phyloP scores from a whole-genome alignment of 2,113 vertebrate genomes.

The Pithys albifrons region DNA sequence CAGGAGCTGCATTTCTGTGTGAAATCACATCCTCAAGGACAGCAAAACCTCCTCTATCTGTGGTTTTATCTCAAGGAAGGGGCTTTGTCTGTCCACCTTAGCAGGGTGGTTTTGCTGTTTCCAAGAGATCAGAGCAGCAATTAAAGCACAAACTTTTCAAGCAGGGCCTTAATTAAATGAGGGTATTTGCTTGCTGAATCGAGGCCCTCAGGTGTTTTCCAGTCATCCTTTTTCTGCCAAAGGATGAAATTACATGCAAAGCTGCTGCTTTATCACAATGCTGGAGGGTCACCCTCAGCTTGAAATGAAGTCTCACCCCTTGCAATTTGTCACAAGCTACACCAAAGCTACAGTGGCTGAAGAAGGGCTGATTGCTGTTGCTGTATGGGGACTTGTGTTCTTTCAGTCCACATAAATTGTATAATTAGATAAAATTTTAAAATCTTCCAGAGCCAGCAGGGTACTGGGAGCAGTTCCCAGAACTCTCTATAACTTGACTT shows the following conservation, averaged over 20 bases:
- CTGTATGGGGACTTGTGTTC: not conserved
- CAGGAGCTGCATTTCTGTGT: not conserved
- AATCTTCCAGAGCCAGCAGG: not conserved
- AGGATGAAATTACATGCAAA: constrained; percentile 16
- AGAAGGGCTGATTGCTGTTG: not conserved
- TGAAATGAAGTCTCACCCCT: not conserved
- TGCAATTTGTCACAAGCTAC: not conserved
- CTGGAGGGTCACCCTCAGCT: constrained; percentile 37
- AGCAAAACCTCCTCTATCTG: not conserved
- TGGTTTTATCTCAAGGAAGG: not conserved
- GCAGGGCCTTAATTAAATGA: constrained; percentile 4
- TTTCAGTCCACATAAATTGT: not conserved
- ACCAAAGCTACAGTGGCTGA: not conserved
- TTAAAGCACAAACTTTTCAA: constrained; percentile 41
- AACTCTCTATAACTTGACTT: not conserved
- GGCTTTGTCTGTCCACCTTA: not conserved
- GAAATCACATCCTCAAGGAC: not conserved
- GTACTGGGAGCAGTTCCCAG: not conserved
- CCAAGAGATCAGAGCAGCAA: constrained; percentile 49
- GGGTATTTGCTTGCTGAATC: not conserved
- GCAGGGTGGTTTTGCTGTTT: not conserved
- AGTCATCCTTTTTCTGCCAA: not conserved
- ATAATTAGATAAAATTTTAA: not conserved
- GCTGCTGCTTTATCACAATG: not conserved
- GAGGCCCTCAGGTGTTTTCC: constrained; percentile 22